A percentile compares a stretch with the other conserved stretches of the same genome.
Evolutionary conservation across 2,888 invertebrate species (phyloP).

Genomic region (Sisyra nigra): DNA sequence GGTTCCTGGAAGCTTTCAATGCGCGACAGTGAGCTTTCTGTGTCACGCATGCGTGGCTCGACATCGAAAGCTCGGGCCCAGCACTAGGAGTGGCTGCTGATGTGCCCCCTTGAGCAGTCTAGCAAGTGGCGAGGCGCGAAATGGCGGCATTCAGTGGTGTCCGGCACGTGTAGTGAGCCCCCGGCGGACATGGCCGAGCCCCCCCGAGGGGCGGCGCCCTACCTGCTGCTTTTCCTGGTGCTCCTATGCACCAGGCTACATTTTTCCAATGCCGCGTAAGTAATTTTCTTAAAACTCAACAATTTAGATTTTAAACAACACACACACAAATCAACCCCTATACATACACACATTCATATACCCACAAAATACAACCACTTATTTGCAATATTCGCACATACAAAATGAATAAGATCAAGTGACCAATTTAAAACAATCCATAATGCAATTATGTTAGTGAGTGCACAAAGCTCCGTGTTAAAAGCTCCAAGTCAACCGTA

Average conservation of each 20-base stretch:
- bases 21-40: no score
- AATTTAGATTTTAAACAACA: no score
- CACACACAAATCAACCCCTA: background rate
- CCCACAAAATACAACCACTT: no score
- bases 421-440: no score
- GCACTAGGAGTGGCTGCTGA: constrained; percentile 4
- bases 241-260: constrained; percentile 3
- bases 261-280: constrained; percentile 4
- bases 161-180: constrained; percentile 6
- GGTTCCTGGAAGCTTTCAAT: no score
- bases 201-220: constrained; percentile 6
- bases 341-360: background rate
- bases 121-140: constrained; percentile 5
- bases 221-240: constrained; percentile 4
- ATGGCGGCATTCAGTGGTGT: constrained; percentile 4
- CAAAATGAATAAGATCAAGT: no score
- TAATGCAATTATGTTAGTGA: no score
- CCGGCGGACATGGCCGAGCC: constrained; percentile 6
- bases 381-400: no score
- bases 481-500: no score
- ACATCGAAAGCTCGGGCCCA: background rate
- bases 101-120: constrained; percentile 4
- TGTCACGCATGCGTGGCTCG: constrained; percentile 1
- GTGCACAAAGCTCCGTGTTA: no score
- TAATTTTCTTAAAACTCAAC: background rate